A percentile compares a stretch with the other conserved stretches of the same genome.
phyloP scores from a whole-genome alignment of 2,113 vertebrate species.

The Baryphthengus martii region DNA sequence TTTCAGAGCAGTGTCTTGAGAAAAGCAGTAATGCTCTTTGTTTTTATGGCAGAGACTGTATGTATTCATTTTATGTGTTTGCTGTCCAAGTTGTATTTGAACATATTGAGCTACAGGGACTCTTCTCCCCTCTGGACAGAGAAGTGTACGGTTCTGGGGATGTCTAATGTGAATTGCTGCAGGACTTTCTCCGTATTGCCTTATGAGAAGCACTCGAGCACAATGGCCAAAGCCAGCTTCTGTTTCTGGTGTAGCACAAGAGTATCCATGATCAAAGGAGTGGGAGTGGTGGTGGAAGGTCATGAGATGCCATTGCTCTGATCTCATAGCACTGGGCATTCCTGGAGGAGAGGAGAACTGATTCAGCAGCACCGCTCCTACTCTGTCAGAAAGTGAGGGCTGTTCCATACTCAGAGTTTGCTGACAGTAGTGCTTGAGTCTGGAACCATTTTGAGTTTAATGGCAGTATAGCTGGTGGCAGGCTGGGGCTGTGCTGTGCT shows the following conservation, averaged over 20 bases:
- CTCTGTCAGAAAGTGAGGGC: neutral
- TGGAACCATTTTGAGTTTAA: neutral
- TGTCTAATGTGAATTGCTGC: neutral
- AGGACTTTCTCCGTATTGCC: neutral
- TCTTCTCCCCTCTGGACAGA: neutral
- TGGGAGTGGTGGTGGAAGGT: neutral
- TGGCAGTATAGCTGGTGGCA: neutral
- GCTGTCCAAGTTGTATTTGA: neutral
- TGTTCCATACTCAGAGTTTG: neutral
- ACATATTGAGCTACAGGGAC: neutral
- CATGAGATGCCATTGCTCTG: neutral
- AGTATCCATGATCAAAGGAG: neutral
- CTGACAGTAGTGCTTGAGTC: neutral
- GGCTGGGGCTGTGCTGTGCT: neutral
- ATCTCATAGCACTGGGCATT: neutral
- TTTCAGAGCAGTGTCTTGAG: neutral
- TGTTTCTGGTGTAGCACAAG: neutral
- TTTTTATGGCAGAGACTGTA: neutral
- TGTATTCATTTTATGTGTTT: neutral
- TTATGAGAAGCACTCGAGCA: neutral
- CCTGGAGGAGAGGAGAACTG: neutral
- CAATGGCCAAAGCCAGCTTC: neutral
- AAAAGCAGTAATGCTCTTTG: neutral
- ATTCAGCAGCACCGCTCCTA: neutral
- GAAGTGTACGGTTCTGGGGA: neutral